A percentile compares a stretch with the other conserved stretches of the same genome.
Evolutionary conservation across 2,888 invertebrate species (phyloP).

Genomic region (Arge pagana): DNA sequence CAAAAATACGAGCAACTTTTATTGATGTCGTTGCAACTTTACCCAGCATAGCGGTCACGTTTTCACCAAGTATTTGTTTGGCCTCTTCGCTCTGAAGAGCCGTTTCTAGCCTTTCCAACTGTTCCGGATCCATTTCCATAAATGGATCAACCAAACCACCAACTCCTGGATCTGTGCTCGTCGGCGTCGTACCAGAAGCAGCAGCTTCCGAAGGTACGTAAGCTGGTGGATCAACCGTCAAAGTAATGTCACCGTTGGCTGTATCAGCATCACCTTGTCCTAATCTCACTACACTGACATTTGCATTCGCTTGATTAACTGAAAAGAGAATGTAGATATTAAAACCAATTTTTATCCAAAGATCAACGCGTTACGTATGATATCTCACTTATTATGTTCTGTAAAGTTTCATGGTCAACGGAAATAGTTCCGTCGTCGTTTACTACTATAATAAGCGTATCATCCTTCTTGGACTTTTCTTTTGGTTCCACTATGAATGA

Average conservation of each 20-base stretch:
- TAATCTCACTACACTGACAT: slow-evolving; percentile 55
- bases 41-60: slow-evolving; percentile 59
- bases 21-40: too few relatives aligned
- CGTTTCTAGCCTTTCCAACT: slow-evolving; percentile 60
- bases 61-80: slow-evolving; percentile 61
- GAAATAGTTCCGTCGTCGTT: slow-evolving; percentile 85
- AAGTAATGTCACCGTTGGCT: slow-evolving; percentile 47
- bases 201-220: slow-evolving; percentile 33
- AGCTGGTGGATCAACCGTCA: slow-evolving; percentile 53
- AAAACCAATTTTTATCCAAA: slow-evolving; percentile 1
- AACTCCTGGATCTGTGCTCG: slow-evolving; percentile 24
- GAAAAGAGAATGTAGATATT: too few relatives aligned
- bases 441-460: slow-evolving; percentile 81
- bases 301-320: slow-evolving; percentile 54
- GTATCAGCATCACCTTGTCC: slow-evolving; percentile 45
- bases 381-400: slow-evolving; percentile 76
- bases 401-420: slow-evolving; percentile 79
- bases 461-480: slow-evolving; percentile 60
- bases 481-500: slow-evolving; percentile 51
- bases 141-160: slow-evolving; percentile 55
- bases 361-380: neutral
- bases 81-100: slow-evolving; percentile 62
- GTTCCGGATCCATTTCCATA: slow-evolving; percentile 61
- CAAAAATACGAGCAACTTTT: too few relatives aligned
- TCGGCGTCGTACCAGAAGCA: slow-evolving; percentile 23